Evolutionary conservation across 2,113 vertebrate genomes (phyloP).

Genomic region (Psilopsiagon aurifrons): DNA sequence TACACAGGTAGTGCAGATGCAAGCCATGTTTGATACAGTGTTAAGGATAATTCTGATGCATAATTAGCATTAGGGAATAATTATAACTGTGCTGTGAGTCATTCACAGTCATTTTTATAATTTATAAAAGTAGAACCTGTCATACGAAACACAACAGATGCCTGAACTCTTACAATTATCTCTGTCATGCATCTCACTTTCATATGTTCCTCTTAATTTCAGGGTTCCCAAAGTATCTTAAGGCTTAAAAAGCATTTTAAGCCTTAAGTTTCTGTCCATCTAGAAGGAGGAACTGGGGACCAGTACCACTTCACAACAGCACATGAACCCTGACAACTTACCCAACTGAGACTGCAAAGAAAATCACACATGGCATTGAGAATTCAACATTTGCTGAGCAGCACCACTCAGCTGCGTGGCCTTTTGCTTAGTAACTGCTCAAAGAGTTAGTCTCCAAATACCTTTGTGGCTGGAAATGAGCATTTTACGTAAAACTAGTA

Average conservation of each 20-base stretch:
- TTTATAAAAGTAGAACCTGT: neutral
- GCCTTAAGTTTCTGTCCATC: neutral
- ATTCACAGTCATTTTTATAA: neutral
- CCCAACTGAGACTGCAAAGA: neutral
- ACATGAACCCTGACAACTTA: neutral
- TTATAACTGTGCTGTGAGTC: slow-evolving; percentile 5
- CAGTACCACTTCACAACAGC: neutral
- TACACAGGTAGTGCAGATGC: neutral
- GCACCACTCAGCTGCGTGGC: neutral
- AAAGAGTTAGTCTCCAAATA: neutral
- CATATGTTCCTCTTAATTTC: neutral
- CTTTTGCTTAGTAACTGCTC: neutral
- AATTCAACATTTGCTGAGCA: neutral
- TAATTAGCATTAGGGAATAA: neutral
- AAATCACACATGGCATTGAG: neutral
- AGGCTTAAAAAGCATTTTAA: neutral
- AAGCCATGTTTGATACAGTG: neutral
- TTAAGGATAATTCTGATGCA: neutral
- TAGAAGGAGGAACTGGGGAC: neutral
- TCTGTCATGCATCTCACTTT: neutral
- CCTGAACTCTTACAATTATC: neutral
- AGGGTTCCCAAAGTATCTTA: neutral
- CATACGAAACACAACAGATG: neutral
- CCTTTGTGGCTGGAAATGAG: neutral
- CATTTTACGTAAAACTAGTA: neutral